Evolutionary conservation across 2,888 invertebrate species (phyloP), one percentile per base, ranked within the genome.

Genomic region (Eupithecia dodoneata): DNA sequence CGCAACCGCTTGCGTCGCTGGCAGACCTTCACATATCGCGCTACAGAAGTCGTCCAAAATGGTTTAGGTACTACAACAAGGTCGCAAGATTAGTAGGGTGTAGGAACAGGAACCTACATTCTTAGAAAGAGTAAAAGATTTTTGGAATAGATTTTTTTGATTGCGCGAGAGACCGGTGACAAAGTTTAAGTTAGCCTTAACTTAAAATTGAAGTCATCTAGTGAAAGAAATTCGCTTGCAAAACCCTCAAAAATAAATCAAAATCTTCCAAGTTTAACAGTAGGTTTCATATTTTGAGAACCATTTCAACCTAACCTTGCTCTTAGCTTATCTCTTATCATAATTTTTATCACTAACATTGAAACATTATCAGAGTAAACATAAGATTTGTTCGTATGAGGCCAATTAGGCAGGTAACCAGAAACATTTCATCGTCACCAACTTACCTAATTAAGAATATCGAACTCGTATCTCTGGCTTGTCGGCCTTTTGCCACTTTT

Each of bases 301-400:
- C 45, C 18, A 44, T 44, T n/a, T n/a, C 67, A 47, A 47, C 18
- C 18, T 70, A 70, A 30, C 71, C 55, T 55, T 55, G 13, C 41
- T 71, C 75, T 70, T 66, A 4, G 72, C 79, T 80, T 70, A 80
- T 77, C 73, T 76, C 30, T 71, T 76, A 72, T 67, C 76, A 76
- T 30, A 30, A 30, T 63, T 70, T 44, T 65, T 75, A 69, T 73
- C 72, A 67, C 71, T 76, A 73, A 76, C 73, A 70, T 70, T 70
- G 70, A 73, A 47, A 70, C 30, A 47, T 12, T 70, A 70, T 70
- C 70, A 47, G 47, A 77, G 70, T 70, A 75, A 55, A 71, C 71
- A 55, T 55, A 7, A 30, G 41, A 47, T 42, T 71, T 42, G 42
- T 67, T 69, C 18, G 69, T 69, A 6, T 10, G 47, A 18, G 47